Evolutionary conservation across 2,888 invertebrate species (phyloP).

Genomic region (Cheilosia pagana): DNA sequence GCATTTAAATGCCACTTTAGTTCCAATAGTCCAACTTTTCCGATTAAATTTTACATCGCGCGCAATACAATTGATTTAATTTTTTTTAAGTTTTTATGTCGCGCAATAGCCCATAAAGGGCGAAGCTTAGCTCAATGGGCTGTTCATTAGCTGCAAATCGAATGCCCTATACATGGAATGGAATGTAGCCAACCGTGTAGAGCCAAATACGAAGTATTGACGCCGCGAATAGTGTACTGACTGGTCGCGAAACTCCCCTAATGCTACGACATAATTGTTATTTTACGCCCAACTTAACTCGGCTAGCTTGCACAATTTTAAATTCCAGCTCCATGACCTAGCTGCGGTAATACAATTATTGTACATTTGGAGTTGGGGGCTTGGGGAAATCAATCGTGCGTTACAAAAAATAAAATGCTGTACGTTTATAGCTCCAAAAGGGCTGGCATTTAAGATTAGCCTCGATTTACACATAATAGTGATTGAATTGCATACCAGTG

Average conservation of each 20-base stretch:
- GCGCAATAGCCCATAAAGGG: slow-evolving; percentile 8
- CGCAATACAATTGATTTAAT: background rate
- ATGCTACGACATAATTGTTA: background rate
- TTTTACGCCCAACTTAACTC: slow-evolving; percentile 14
- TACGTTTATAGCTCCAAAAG: background rate
- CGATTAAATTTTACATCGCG: background rate
- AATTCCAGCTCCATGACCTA: background rate
- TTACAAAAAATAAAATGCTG: background rate
- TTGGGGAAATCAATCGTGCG: slow-evolving; percentile 8
- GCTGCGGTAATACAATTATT: background rate
- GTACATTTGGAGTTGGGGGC: background rate
- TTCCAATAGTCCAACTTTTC: background rate
- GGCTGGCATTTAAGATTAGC: background rate
- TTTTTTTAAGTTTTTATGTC: background rate
- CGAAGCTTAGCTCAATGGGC: background rate
- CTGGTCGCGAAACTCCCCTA: slow-evolving; percentile 1
- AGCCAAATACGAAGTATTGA: background rate
- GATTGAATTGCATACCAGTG: background rate
- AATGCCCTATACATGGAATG: slow-evolving; percentile 3
- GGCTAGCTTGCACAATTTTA: background rate
- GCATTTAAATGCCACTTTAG: background rate
- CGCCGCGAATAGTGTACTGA: background rate
- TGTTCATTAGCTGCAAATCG: background rate
- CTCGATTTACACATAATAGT: background rate
- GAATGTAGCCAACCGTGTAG: slow-evolving; percentile 13